These are phyloP conservation scores for Pseudomyrmex dendroicus DNA, from an alignment of 1,140 invertebrate genomes.

Conservation along the genomic window DNA sequence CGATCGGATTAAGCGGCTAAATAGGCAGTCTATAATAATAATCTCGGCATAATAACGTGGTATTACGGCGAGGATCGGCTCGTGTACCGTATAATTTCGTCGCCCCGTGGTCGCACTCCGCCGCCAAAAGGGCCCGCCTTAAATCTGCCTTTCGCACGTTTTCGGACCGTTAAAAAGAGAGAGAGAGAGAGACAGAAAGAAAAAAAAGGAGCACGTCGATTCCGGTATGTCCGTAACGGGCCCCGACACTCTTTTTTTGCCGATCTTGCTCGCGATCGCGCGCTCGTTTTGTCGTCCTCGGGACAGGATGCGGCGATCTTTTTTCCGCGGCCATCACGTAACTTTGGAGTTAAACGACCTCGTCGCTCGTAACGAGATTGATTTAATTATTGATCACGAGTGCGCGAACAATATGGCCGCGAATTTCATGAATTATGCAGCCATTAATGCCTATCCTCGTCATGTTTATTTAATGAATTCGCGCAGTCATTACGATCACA, in stretches of 20 bases:
- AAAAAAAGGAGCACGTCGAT: too few species aligned
- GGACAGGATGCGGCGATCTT: background rate
- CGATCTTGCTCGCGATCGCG: background rate
- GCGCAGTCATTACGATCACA: background rate
- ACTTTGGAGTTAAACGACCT: slow-evolving; percentile 1
- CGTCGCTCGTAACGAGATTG: slow-evolving; percentile 5
- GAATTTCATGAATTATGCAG: slow-evolving; percentile 40
- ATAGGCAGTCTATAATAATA: slow-evolving; percentile 76
- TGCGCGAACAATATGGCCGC: background rate
- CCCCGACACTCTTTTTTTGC: background rate
- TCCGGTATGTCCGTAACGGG: background rate
- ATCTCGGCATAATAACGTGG: slow-evolving; percentile 73
- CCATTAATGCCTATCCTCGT: slow-evolving; percentile 15
- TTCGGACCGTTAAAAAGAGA: background rate
- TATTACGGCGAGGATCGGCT: slow-evolving; percentile 70
- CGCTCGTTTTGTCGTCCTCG: slow-evolving; percentile 1
- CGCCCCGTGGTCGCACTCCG: slow-evolving; percentile 61
- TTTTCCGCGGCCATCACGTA: background rate
- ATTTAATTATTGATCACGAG: slow-evolving; percentile 43
- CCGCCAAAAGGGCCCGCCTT: slow-evolving; percentile 63
- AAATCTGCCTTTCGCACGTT: slow-evolving; percentile 69
- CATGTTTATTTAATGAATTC: slow-evolving; percentile 30
- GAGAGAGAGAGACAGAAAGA: background rate
- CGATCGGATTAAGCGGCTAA: slow-evolving; percentile 75
- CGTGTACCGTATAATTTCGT: slow-evolving; percentile 72